Evolutionary conservation across 2,797 vertebrate genomes (phyloP).

Genomic region (Epinephelus coioides): DNA sequence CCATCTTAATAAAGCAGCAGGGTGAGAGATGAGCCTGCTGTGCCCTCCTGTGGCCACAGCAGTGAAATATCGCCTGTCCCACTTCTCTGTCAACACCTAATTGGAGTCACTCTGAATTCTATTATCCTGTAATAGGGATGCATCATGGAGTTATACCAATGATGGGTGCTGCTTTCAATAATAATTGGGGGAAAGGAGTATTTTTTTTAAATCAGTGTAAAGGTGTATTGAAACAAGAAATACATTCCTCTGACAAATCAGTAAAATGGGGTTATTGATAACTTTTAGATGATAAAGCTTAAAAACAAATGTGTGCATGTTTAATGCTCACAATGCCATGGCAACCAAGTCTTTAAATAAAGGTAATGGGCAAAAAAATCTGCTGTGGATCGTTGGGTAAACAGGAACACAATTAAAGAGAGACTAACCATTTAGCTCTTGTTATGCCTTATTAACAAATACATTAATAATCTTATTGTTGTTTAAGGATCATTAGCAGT

Average conservation of each 20-base stretch:
- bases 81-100: constrained; percentile 55
- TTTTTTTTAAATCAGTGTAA: not conserved
- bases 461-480: not conserved
- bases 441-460: constrained; percentile 11
- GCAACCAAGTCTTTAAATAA: not conserved
- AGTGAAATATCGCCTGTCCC: constrained; percentile 64
- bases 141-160: constrained; percentile 22
- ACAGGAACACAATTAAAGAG: constrained; percentile 27
- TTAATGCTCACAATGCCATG: not conserved
- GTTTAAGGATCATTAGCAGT: constrained; percentile 14
- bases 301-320: not conserved
- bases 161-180: constrained; percentile 16
- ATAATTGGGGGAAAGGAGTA: not conserved
- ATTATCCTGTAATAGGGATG: constrained; percentile 39
- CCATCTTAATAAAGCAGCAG: constrained; percentile 70
- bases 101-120: constrained; percentile 49
- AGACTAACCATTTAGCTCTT: constrained; percentile 19
- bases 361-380: not conserved
- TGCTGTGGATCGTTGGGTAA: constrained; percentile 31
- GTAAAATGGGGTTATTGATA: not conserved
- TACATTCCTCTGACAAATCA: not conserved
- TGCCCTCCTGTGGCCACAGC: constrained; percentile 87
- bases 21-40: constrained; percentile 79
- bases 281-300: not conserved
- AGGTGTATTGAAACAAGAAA: not conserved